Conservation (phyloP, 2,797 vertebrate genomes). For the Antennarius maculatus region DNA sequence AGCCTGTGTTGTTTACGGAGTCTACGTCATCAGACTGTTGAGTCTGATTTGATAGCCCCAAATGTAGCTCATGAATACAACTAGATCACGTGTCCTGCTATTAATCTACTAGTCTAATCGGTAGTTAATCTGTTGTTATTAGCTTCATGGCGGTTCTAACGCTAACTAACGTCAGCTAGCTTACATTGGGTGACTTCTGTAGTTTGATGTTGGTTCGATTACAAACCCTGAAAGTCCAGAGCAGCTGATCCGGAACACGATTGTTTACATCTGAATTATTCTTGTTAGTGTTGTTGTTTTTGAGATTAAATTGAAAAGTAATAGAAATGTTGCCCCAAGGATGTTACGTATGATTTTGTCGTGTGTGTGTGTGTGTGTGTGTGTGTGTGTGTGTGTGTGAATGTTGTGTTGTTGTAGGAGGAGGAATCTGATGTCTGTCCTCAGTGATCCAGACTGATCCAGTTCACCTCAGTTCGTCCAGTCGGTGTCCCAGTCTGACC, state of each 20-base stretch:
- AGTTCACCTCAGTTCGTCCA: background rate
- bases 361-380: too few species aligned
- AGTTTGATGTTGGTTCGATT: too few species aligned
- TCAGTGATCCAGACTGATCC: conserved; percentile 6
- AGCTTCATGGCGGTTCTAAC: too few species aligned
- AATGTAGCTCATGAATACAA: background rate
- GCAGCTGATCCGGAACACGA: too few species aligned
- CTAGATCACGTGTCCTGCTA: background rate
- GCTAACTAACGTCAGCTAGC: too few species aligned
- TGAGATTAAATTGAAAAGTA: too few species aligned
- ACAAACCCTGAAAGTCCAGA: too few species aligned
- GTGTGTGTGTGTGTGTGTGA: too few species aligned
- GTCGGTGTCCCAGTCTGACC: conserved; percentile 19
- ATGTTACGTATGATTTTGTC: too few species aligned
- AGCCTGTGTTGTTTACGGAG: background rate
- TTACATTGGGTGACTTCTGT: too few species aligned
- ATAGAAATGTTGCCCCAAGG: too few species aligned
- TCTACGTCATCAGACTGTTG: background rate
- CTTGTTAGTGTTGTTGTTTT: background rate
- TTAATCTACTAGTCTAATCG: background rate
- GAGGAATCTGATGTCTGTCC: conserved; percentile 20
- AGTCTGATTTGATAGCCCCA: background rate
- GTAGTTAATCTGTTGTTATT: background rate
- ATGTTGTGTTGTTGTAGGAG: conserved; percentile 6
- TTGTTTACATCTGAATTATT: background rate